Percentiles rank a stretch among this genome's conserved stretches.
Conservation (phyloP, 2,113 vertebrate species). For the Chloropsis hardwickii region DNA sequence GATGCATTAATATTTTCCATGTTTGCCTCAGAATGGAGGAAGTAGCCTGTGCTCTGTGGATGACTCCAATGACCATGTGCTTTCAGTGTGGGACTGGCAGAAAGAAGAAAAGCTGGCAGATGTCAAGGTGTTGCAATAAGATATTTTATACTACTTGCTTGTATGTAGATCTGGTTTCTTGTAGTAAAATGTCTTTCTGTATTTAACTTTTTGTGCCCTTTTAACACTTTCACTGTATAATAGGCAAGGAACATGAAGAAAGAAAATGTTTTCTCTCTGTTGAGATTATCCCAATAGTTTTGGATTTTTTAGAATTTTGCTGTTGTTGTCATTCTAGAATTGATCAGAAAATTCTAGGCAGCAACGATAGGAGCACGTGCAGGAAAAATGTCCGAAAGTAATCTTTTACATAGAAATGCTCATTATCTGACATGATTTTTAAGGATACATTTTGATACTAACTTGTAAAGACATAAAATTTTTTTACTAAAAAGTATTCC, state of each 20-base stretch:
- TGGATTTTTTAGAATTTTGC: neutral
- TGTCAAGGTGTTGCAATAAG: constrained; percentile 83
- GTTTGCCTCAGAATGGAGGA: constrained; percentile 86
- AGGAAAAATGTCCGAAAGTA: neutral
- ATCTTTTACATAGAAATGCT: neutral
- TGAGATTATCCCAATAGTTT: neutral
- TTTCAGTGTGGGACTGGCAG: constrained; percentile 99
- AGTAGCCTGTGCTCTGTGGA: constrained; percentile 90
- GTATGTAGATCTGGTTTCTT: constrained; percentile 8
- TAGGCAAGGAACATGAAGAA: neutral
- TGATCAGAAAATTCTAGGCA: neutral
- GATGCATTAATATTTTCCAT: neutral
- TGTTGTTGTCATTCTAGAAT: neutral
- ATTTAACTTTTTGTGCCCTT: neutral
- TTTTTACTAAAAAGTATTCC: neutral
- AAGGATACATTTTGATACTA: neutral
- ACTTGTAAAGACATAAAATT: neutral
- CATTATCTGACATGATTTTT: neutral
- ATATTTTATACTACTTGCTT: constrained; percentile 36
- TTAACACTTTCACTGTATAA: neutral
- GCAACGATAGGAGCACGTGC: neutral
- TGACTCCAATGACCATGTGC: constrained; percentile 94
- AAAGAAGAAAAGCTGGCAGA: constrained; percentile 90
- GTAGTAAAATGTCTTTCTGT: neutral
- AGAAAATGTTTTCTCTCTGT: neutral